A percentile compares a stretch with the other conserved stretches of the same genome.
Evolutionary conservation across 2,113 vertebrate species (phyloP).

Genomic region (Hirundichthys speculiger): DNA sequence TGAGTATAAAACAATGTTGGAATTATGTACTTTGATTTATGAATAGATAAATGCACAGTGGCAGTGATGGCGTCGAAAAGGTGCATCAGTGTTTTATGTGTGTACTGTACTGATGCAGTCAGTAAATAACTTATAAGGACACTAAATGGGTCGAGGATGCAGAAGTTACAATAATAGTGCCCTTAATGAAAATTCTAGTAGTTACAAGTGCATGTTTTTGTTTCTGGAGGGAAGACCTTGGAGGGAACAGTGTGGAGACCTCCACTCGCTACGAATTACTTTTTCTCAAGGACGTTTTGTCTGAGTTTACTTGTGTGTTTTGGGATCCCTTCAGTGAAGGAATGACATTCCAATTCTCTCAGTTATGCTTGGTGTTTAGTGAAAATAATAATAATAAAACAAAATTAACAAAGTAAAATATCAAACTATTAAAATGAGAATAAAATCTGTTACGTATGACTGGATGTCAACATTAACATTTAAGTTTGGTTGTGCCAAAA

Average conservation of each 20-base stretch:
- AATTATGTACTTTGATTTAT: constrained; percentile 13
- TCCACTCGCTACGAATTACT: constrained; percentile 2
- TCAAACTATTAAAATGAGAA: too few species aligned
- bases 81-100: background rate
- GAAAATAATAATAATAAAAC: too few species aligned
- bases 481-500: too few species aligned
- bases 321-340: too few species aligned
- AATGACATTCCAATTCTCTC: too few species aligned
- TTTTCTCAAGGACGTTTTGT: constrained; percentile 19
- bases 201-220: constrained; percentile 54
- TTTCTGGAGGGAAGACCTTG: constrained; percentile 33
- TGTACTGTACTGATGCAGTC: constrained; percentile 32
- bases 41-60: constrained; percentile 41
- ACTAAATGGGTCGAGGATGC: constrained; percentile 54
- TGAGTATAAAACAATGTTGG: background rate
- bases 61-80: constrained; percentile 11
- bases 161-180: constrained; percentile 52
- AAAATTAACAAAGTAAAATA: too few species aligned
- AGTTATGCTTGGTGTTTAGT: too few species aligned
- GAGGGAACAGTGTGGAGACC: constrained; percentile 12
- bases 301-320: constrained; percentile 4
- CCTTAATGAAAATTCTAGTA: constrained; percentile 73
- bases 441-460: too few species aligned
- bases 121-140: constrained; percentile 74
- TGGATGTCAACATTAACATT: too few species aligned